Conservation (phyloP, 2,888 invertebrate genomes). For the Morinoia aosen region DNA sequence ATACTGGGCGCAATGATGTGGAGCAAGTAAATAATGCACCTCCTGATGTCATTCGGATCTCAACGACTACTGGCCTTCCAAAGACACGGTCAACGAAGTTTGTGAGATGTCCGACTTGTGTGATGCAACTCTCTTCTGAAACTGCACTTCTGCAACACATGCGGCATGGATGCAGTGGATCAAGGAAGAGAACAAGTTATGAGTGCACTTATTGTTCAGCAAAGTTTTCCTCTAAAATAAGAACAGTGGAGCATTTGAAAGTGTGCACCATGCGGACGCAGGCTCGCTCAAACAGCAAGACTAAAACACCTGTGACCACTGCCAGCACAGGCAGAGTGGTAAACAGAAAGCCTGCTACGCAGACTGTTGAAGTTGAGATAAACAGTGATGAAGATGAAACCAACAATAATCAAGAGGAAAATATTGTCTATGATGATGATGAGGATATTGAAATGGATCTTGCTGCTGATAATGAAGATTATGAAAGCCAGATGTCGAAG, state of each 20-base stretch:
- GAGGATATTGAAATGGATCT: slow-evolving; percentile 54
- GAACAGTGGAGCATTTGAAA: slow-evolving; percentile 40
- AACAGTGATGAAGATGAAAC: slow-evolving; percentile 57
- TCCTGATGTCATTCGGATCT: slow-evolving; percentile 52
- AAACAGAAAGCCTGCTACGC: slow-evolving; percentile 32
- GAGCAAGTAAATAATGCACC: not conserved
- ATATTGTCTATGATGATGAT: slow-evolving; percentile 55
- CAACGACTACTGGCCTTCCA: slow-evolving; percentile 50
- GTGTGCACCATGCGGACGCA: slow-evolving; percentile 23
- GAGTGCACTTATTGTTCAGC: slow-evolving; percentile 37
- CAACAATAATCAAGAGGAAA: slow-evolving; percentile 41
- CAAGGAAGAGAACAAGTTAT: slow-evolving; percentile 39
- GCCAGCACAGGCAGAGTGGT: not conserved
- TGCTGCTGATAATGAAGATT: slow-evolving; percentile 54
- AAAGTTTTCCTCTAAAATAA: slow-evolving; percentile 34
- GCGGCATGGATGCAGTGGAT: slow-evolving; percentile 36
- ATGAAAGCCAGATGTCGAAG: slow-evolving; percentile 45
- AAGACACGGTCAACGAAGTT: slow-evolving; percentile 54
- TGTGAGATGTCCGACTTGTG: slow-evolving; percentile 53
- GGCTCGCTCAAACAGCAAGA: not conserved
- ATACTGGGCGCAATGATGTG: slow-evolving; percentile 34
- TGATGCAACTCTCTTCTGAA: slow-evolving; percentile 54
- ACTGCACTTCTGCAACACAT: slow-evolving; percentile 53
- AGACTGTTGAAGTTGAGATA: slow-evolving; percentile 41
- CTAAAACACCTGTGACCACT: not conserved